Conservation (phyloP, 2,797 vertebrate genomes). For the Scolopax bukidnonensis region DNA sequence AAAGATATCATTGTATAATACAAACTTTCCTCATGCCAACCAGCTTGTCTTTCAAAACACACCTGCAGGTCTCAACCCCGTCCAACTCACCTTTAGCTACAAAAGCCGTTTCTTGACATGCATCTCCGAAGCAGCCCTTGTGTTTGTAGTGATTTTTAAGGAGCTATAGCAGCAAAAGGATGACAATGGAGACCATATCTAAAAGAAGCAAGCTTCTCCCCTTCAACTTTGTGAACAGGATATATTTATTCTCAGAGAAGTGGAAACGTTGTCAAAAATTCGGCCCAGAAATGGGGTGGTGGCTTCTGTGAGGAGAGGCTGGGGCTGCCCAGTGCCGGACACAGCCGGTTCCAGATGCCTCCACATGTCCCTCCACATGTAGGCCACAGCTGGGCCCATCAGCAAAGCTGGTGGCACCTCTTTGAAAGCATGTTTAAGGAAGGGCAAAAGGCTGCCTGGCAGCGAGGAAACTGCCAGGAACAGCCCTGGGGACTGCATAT, state of each 20-base stretch:
- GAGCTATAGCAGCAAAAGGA: not conserved
- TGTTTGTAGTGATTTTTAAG: not conserved
- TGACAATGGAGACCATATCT: fast-evolving
- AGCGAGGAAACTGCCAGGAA: not conserved
- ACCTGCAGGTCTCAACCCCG: not conserved
- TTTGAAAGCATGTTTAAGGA: not conserved
- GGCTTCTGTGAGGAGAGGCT: not conserved
- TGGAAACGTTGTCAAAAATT: not conserved
- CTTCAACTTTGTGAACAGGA: not conserved
- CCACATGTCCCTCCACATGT: fast-evolving
- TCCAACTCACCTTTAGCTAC: not conserved
- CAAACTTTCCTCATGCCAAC: not conserved
- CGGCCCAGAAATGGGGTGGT: fast-evolving
- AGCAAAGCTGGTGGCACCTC: fast-evolving
- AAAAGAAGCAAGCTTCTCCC: not conserved
- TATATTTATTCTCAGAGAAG: not conserved
- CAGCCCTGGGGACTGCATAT: not conserved
- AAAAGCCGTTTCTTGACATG: not conserved
- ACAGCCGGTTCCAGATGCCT: fast-evolving
- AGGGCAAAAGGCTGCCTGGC: not conserved
- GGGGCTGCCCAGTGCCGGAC: fast-evolving
- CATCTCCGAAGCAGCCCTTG: not conserved
- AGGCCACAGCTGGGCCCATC: not conserved
- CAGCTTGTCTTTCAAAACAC: not conserved
- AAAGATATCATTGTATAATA: not conserved